A percentile compares a stretch with the other conserved stretches of the same genome.
Conservation (phyloP, 30 jellyfish, hydroid and myxozoan species). For the Pelagia noctiluca region DNA sequence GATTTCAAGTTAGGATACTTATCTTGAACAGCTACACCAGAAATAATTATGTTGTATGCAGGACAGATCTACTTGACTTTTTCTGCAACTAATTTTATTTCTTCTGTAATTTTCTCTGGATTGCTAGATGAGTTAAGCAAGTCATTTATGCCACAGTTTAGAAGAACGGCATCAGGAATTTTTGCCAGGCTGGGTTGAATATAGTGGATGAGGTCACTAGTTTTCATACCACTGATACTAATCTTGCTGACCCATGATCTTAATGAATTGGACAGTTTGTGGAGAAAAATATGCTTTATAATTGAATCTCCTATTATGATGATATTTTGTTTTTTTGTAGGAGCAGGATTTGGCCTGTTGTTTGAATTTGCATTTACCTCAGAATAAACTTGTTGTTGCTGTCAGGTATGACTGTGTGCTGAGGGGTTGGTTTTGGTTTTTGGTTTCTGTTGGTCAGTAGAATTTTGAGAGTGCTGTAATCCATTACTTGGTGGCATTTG, state of each 20-base stretch:
- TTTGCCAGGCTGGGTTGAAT: constrained; percentile 10
- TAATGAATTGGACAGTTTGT: background rate
- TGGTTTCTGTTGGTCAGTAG: no score
- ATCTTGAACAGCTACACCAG: background rate
- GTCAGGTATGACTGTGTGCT: no score
- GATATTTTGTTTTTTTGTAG: no score
- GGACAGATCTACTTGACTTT: background rate
- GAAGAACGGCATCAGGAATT: background rate
- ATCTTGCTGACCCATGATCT: constrained; percentile 44
- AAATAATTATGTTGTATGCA: background rate
- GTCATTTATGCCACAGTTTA: background rate
- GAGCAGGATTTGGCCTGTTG: no score
- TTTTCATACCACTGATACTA: constrained; percentile 42
- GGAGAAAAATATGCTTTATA: background rate
- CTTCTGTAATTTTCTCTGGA: background rate
- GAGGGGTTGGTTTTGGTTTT: no score
- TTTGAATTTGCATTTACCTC: no score
- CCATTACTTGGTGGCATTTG: no score
- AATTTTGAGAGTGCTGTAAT: no score
- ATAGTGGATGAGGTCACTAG: constrained; percentile 17
- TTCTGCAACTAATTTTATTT: background rate
- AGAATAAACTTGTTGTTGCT: no score
- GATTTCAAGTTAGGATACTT: background rate
- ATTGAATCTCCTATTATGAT: background rate
- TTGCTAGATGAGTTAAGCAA: background rate